Evolutionary conservation across 2,888 invertebrate genomes (phyloP).

Genomic region (Lomographa bimaculata): DNA sequence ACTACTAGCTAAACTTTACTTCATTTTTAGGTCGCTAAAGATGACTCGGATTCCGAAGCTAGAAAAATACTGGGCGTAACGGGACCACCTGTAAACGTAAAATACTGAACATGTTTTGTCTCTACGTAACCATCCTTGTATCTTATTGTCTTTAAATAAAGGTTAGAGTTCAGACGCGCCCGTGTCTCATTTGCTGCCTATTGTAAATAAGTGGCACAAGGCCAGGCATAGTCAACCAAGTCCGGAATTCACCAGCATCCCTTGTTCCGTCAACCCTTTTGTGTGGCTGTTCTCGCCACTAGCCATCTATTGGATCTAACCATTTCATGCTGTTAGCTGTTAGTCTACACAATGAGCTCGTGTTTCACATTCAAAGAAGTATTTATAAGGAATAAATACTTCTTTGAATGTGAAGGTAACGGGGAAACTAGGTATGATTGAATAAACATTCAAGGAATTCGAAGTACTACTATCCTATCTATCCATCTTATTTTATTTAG

Average conservation of each 20-base stretch:
- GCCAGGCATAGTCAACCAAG: conserved; percentile 43
- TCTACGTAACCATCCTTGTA: no score
- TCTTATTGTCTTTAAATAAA: conserved; percentile 30
- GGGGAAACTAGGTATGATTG: no score
- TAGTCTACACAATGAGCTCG: conserved; percentile 4
- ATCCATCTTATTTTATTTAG: no score
- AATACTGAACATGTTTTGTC: no score
- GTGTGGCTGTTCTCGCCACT: conserved; percentile 10
- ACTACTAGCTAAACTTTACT: no score
- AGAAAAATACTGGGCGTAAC: no score
- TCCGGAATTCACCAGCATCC: conserved; percentile 57
- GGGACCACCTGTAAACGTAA: no score
- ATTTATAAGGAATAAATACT: neutral
- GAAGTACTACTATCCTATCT: no score
- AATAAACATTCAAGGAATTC: no score
- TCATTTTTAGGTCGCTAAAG: no score
- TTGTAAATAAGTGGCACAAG: conserved; percentile 61
- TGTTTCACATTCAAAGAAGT: conserved; percentile 4
- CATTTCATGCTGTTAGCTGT: conserved; percentile 11
- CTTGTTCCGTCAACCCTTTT: conserved; percentile 31
- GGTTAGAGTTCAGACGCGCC: conserved; percentile 56
- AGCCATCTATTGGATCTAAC: conserved; percentile 7
- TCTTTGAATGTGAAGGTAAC: neutral
- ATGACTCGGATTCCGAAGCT: no score
- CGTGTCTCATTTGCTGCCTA: conserved; percentile 32